Base-by-base conservation (phyloP, 2,113 vertebrate genomes). In the Ptychochromis oligacanthus region DNA sequence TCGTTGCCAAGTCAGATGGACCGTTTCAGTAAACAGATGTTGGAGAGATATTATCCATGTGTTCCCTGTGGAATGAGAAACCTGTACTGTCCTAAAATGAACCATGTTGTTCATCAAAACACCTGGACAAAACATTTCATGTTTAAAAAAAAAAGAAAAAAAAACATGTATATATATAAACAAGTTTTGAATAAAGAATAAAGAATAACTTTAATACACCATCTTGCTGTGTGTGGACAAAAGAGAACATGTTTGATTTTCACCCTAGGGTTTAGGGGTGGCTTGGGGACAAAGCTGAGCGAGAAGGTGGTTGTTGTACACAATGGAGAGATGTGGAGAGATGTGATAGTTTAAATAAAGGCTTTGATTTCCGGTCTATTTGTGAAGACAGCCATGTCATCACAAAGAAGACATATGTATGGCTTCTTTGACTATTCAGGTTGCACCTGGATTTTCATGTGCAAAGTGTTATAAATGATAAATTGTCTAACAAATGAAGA, bases 1-100 rank as follows among this genome's bases (percentile, higher is more conserved):
- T n/a, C n/a, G n/a, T 54, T 86, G 84, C 81, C 86, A 83, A 80
- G 62, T 40, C 82, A 85, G 87, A 80, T 77, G 86, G 84, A 88
- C 58, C 54, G 55, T 52, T 81, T 84, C 64, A 77, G 31, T 9
- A 54, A 88, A 87, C 82, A 81, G 72, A 89, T 81, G 90, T 46
- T 54, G 18, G 46, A 52, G 31, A 76, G 83, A 90, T 88, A 36
- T 80, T 86, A 72, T 88, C 84, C 78, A 59, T 56, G 58, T 79
- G 75, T 72, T 87, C 8, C 57, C 64, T 28, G 52, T 24, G 26
- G 12, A 70, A 74, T 24, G 2, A 14, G 46, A 77, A 52, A 72
- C 10, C 4, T 56, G 36, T 1, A 34, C 15, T 81, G 86, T 75
- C 80, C 80, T 55, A 7, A 80, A 67, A 80, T 46, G 82, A 88